Percentiles rank a stretch among this genome's conserved stretches.
Evolutionary conservation across 2,888 invertebrate species (phyloP).

Genomic region (Onchidella celtica): DNA sequence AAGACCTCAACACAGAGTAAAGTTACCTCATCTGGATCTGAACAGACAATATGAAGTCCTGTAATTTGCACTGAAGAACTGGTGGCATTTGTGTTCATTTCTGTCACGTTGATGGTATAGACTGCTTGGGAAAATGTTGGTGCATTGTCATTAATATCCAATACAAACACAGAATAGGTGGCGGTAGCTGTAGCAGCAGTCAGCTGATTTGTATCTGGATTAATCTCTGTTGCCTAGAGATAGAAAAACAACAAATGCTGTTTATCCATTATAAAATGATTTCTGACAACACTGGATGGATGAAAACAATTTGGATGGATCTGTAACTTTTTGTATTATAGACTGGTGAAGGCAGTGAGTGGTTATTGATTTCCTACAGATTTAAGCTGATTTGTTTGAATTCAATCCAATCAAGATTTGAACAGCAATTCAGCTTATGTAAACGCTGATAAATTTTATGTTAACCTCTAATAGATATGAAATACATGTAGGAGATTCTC

Average conservation of each 20-base stretch:
- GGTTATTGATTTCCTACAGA: too few species aligned
- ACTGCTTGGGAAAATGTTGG: conserved; percentile 34
- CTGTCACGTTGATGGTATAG: conserved; percentile 44
- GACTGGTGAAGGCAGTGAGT: too few species aligned
- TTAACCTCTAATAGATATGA: too few species aligned
- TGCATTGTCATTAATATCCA: conserved; percentile 52
- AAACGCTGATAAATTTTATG: too few species aligned
- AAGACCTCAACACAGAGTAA: not conserved
- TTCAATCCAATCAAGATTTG: too few species aligned
- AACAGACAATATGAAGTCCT: conserved; percentile 39
- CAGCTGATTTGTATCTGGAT: not conserved
- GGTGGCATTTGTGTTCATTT: not conserved
- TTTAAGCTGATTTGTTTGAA: too few species aligned
- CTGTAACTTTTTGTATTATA: too few species aligned
- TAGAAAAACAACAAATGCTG: not conserved
- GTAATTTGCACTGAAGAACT: conserved; percentile 26
- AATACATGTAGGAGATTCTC: too few species aligned
- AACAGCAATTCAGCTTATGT: too few species aligned
- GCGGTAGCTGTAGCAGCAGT: conserved; percentile 32
- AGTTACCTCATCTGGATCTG: conserved; percentile 41
- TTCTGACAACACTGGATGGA: too few species aligned
- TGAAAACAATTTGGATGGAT: too few species aligned
- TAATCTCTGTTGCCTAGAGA: conserved; percentile 40
- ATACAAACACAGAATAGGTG: conserved; percentile 21
- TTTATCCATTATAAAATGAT: too few species aligned